phyloP scores from a whole-genome alignment of 2,888 invertebrate species.

The Enoplolaimus lenunculus region DNA sequence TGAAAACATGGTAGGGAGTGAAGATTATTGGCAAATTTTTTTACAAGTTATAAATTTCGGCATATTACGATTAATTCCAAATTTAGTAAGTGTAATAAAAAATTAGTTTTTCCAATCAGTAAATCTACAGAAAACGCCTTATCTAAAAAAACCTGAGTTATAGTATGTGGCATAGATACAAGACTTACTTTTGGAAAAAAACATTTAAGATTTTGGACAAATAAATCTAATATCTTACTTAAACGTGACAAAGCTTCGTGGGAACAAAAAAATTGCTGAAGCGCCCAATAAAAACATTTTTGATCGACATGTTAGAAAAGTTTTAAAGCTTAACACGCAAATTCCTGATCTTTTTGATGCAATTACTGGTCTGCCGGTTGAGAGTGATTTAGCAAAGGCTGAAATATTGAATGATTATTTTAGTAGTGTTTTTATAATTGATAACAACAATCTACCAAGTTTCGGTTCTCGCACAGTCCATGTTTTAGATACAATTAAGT shows the following conservation, averaged over 20 bases:
- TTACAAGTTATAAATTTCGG: too few relatives aligned
- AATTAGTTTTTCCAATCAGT: too few relatives aligned
- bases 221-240: neutral
- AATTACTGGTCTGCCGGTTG: too few relatives aligned
- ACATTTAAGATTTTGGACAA: conserved; percentile 6
- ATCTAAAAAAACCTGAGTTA: too few relatives aligned
- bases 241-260: neutral
- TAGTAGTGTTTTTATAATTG: conserved; percentile 9
- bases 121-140: too few relatives aligned
- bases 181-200: conserved; percentile 2
- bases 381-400: conserved; percentile 8
- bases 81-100: too few relatives aligned
- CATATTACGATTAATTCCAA: too few relatives aligned
- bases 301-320: neutral
- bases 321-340: neutral
- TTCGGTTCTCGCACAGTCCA: too few relatives aligned
- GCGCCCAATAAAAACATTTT: neutral
- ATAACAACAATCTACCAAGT: too few relatives aligned
- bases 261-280: too few relatives aligned
- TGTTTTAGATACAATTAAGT: too few relatives aligned
- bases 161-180: neutral
- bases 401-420: neutral
- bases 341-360: neutral
- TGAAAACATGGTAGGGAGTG: neutral
- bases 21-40: too few relatives aligned